phyloP scores from a whole-genome alignment of 2,888 invertebrate genomes.

The Brachypterus glaber region DNA sequence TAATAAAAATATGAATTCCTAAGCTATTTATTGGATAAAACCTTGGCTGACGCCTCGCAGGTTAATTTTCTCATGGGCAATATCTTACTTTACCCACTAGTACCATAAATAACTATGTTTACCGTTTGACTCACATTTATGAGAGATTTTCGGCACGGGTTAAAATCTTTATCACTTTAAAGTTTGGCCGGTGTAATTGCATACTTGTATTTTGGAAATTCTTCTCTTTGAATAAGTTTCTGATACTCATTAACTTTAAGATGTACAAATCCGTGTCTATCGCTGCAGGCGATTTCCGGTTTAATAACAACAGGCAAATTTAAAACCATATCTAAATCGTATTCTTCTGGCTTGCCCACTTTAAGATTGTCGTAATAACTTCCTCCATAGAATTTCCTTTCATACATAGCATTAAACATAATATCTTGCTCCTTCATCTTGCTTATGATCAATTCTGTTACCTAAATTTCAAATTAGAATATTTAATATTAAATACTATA shows the following conservation, averaged over 20 bases:
- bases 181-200: not conserved
- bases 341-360: conserved; percentile 50
- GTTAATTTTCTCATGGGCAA: no score
- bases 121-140: no score
- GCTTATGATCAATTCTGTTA: conserved; percentile 25
- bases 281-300: conserved; percentile 28
- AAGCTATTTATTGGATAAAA: no score
- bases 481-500: no score
- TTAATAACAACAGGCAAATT: conserved; percentile 43
- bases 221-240: not conserved
- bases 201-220: not conserved
- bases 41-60: no score
- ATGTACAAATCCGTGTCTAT: conserved; percentile 42
- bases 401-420: conserved; percentile 32
- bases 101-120: no score
- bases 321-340: conserved; percentile 51
- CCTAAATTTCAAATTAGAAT: no score
- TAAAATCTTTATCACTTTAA: not conserved
- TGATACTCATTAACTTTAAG: conserved; percentile 34
- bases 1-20: no score
- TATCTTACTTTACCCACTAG: no score
- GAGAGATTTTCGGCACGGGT: no score
- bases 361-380: conserved; percentile 54
- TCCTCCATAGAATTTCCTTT: conserved; percentile 43
- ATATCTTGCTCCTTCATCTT: conserved; percentile 30